Base-by-base conservation (phyloP, 2,797 vertebrate genomes). In the Sebastes itinus region DNA sequence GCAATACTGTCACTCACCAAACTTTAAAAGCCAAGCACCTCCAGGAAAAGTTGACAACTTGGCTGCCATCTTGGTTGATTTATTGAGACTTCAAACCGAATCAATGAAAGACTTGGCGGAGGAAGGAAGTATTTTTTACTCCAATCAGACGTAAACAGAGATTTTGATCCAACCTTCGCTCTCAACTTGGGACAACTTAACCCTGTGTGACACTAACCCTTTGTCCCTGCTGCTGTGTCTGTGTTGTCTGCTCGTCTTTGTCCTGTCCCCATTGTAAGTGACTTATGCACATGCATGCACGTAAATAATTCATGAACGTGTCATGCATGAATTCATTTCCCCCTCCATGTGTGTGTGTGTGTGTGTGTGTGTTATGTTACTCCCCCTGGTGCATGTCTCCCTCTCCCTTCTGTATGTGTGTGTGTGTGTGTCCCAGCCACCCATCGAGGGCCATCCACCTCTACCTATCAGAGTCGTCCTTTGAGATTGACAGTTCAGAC, bases 401-500 rank as follows among this genome's bases (percentile, higher is more conserved):
- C 35, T 49, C 7, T 75, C 62, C 67, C 38, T 55, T 60, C 38
- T 81, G 18, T 42, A 42, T 61, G 52, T 88, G 73, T 62, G 52
- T 25, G 25, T 25, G 25, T 78, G 32, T 84, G 55, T 85, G 73
- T 92, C 72, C 72, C 78, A 95, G 94, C 88, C 90, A 94, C 81
- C 90, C 91, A 14, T 62, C 84, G 12, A 88, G 16, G 66, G 80
- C 89, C 46, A 0, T 89, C 68, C 94, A 95, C 72, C 93, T 95
- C 80, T 93, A 93, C 83, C 0, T 91, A 27, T 86, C 89, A 77
- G 71, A 93, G 83, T 82, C 90, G 0, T 86, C 91, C 73, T 12
- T 92, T 61, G 92, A 94, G 89, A 88, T 94, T 77, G 93, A 94
- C 88, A 94, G 91, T 85, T 94, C 93, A 56, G 93, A 93, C 3